Evolutionary conservation across 2,888 invertebrate species (phyloP).

Genomic region (Philonicus albiceps): DNA sequence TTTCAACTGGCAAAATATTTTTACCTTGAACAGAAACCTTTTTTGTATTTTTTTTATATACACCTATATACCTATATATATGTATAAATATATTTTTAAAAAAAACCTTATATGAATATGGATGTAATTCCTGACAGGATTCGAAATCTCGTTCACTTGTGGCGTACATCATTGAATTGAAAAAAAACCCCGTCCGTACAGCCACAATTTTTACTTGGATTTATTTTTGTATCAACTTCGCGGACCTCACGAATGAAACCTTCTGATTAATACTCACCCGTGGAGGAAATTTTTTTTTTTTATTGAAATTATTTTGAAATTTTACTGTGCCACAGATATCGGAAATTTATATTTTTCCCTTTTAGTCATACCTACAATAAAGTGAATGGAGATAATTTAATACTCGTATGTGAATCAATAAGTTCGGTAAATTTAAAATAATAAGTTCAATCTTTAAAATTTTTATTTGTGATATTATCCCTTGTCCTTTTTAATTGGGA

Average conservation of each 20-base stretch:
- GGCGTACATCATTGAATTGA: background rate
- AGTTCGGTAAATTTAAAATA: background rate
- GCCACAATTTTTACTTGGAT: background rate
- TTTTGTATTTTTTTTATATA: too few relatives aligned
- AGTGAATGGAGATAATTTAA: background rate
- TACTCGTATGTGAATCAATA: background rate
- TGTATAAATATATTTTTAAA: background rate
- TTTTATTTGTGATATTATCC: background rate
- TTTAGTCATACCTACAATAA: background rate
- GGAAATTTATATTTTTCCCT: background rate
- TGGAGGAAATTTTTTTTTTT: background rate
- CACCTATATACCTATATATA: background rate
- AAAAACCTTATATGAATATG: background rate
- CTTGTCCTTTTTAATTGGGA: background rate
- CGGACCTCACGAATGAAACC: background rate
- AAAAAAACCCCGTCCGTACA: background rate
- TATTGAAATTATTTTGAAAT: background rate
- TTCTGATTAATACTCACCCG: background rate
- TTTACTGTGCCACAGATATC: background rate
- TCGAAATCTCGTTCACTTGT: background rate
- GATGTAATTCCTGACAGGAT: background rate
- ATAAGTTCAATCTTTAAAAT: too few relatives aligned
- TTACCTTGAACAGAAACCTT: too few relatives aligned
- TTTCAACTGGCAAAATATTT: background rate
- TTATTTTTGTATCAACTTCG: background rate